phyloP scores from a whole-genome alignment of 2,113 vertebrate species.

The Nestor notabilis region DNA sequence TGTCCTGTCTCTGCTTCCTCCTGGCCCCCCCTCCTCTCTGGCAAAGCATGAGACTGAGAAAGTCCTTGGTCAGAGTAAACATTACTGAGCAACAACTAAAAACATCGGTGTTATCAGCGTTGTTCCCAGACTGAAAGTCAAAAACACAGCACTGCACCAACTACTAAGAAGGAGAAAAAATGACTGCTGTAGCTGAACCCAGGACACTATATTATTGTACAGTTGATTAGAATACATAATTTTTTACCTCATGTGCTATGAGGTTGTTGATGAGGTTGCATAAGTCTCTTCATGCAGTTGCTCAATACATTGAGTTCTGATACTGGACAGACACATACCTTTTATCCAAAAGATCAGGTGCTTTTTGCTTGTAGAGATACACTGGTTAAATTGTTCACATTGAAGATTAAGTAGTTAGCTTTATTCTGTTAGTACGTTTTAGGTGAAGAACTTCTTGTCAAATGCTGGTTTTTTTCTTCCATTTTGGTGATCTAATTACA shows the following conservation, averaged over 20 bases:
- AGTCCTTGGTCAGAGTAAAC: too few relatives aligned
- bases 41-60: too few relatives aligned
- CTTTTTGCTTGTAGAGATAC: background rate
- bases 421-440: background rate
- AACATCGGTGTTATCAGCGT: too few relatives aligned
- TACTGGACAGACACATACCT: fast-evolving
- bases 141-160: too few relatives aligned
- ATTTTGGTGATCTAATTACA: background rate
- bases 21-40: too few relatives aligned
- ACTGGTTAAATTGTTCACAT: background rate
- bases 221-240: background rate
- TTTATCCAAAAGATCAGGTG: background rate
- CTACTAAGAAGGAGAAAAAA: too few relatives aligned
- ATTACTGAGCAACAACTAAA: too few relatives aligned
- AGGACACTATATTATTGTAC: background rate
- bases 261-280: background rate
- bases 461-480: background rate
- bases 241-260: background rate
- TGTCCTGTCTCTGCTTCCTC: too few relatives aligned
- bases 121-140: too few relatives aligned
- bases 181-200: too few relatives aligned
- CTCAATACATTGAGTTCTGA: background rate
- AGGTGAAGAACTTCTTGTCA: background rate
- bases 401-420: background rate
- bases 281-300: background rate